Evolutionary conservation across 1,140 invertebrate genomes (phyloP), one percentile per base, ranked within the genome.

Genomic region (Xylocopa sonorina): DNA sequence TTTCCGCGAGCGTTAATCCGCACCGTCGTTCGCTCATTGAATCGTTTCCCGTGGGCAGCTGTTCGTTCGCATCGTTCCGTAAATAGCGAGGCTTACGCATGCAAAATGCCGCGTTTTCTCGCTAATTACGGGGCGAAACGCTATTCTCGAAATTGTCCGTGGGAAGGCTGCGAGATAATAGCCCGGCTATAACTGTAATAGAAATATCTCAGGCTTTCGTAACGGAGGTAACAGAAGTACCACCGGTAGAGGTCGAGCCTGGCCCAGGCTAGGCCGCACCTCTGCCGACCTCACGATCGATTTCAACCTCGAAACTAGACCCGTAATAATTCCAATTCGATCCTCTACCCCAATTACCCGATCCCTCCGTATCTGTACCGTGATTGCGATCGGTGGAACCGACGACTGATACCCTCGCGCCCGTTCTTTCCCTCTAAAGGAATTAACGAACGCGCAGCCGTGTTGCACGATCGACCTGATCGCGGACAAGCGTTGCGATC

Each of bases 201-300:
- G 50, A 38, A 38, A n/a, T 38, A 68, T 68, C 64, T 18, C 24
- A 21, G 68, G 3, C 21, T 24, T 71, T 9, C 9, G 66, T 53
- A 43, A 69, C 12, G 41, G 57, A 43, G 21, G 12, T 50, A 38
- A 53, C 29, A 9, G 48, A 38, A 51, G 46, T 29, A 32, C 7
- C 16, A 41, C 18, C 0, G 21, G 7, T 6, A 14, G 38, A 9
- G 4, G 2, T 12, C 5, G 32, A 12, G 48, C 32, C 48, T 27
- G 66, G 51, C 14, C n/a, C 66, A 53, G 29, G 0, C 48, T 5
- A 1, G 32, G 38, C 48, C 48, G 24, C 24, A 21, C 29, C 46
- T 16, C 32, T n/a, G 32, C 29, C 18, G 66, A 51, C 48, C 66
- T 2, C 10, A 12, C 29, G 32, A 38, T 53, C 29, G 29, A 51